phyloP scores from a whole-genome alignment of 2,113 vertebrate genomes.

The Trichomycterus rosablanca region DNA sequence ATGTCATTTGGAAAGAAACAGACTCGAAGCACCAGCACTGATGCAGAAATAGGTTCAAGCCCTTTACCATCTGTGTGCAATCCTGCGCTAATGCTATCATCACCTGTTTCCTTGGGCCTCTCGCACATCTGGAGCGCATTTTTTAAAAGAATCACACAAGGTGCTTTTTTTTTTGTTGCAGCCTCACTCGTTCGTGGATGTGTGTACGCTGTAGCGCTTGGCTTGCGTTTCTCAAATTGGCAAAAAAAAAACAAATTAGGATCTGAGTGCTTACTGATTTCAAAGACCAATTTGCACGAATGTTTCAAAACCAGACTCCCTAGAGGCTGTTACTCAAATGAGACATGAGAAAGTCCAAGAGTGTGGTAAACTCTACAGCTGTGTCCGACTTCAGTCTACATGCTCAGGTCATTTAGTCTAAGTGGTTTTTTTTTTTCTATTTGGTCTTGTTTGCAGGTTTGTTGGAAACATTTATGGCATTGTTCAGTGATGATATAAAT shows the following conservation, averaged over 20 bases:
- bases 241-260: slow-evolving; percentile 70
- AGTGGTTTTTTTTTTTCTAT: too few relatives aligned
- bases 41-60: slow-evolving; percentile 67
- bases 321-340: slow-evolving; percentile 44
- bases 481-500: background rate
- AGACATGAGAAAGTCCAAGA: slow-evolving; percentile 47
- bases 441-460: slow-evolving; percentile 24
- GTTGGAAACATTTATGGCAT: slow-evolving; percentile 30
- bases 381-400: slow-evolving; percentile 43
- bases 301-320: slow-evolving; percentile 55
- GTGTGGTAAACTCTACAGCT: slow-evolving; percentile 49
- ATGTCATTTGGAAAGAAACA: slow-evolving; percentile 47
- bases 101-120: slow-evolving; percentile 82
- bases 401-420: slow-evolving; percentile 14
- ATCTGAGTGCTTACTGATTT: slow-evolving; percentile 54
- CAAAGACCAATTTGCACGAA: slow-evolving; percentile 53
- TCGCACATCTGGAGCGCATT: slow-evolving; percentile 85
- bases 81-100: slow-evolving; percentile 85
- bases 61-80: slow-evolving; percentile 76
- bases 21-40: slow-evolving; percentile 66
- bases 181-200: slow-evolving; percentile 50
- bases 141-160: slow-evolving; percentile 78
- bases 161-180: slow-evolving; percentile 71
- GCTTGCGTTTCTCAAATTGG: slow-evolving; percentile 73
- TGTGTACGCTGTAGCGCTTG: slow-evolving; percentile 56